Evolutionary conservation across 2,113 vertebrate genomes (phyloP).

Genomic region (Chloropsis hardwickii): DNA sequence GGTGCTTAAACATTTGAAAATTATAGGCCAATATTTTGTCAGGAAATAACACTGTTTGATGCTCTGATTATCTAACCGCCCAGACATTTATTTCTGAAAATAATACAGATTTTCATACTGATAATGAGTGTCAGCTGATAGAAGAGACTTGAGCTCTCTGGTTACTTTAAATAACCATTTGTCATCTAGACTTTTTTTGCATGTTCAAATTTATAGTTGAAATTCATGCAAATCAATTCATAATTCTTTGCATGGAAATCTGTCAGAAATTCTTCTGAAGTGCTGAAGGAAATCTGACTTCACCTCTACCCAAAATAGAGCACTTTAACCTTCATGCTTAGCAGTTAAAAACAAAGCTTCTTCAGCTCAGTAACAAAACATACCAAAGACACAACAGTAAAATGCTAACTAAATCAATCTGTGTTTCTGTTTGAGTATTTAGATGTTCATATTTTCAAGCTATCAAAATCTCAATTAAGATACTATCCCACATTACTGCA

Average conservation of each 20-base stretch:
- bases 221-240: slow-evolving; percentile 32
- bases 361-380: not conserved
- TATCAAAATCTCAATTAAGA: not conserved
- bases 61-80: not conserved
- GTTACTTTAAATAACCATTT: slow-evolving; percentile 30
- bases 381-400: not conserved
- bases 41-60: not conserved
- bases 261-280: not conserved
- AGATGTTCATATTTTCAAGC: not conserved
- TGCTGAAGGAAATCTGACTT: not conserved
- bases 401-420: not conserved
- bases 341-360: not conserved
- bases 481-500: not conserved
- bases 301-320: not conserved
- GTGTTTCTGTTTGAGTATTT: not conserved
- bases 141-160: not conserved
- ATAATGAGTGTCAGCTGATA: not conserved
- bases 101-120: not conserved
- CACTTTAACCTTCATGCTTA: not conserved
- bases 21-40: slow-evolving; percentile 23
- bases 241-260: not conserved
- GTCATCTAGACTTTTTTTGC: not conserved
- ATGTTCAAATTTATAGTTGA: not conserved
- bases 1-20: not conserved
- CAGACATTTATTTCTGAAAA: slow-evolving; percentile 29